phyloP scores from a whole-genome alignment of 2,888 invertebrate species.

The Diarsia brunnea region DNA sequence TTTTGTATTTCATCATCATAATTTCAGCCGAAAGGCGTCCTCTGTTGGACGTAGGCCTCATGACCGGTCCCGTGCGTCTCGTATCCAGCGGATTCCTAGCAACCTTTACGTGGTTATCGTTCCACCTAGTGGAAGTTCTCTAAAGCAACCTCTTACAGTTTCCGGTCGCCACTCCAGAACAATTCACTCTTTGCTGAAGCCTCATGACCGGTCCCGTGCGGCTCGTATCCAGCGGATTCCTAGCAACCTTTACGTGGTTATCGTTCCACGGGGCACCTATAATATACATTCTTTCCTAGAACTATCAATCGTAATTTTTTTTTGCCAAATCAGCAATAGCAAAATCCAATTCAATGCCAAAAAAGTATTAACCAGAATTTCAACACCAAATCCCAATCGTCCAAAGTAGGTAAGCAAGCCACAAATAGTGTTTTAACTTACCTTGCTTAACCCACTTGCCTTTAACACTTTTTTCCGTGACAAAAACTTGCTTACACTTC shows the following conservation, averaged over 20 bases:
- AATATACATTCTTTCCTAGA: not conserved
- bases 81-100: too few species aligned
- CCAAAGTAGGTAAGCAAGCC: slow-evolving; percentile 42
- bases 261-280: not conserved
- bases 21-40: too few species aligned
- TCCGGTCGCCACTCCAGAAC: not conserved
- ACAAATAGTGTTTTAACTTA: slow-evolving; percentile 51
- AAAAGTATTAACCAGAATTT: slow-evolving; percentile 10
- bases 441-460: slow-evolving; percentile 65
- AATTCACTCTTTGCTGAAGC: not conserved
- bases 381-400: slow-evolving; percentile 41
- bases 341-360: not conserved
- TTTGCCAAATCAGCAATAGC: not conserved
- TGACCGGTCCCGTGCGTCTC: too few species aligned
- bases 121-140: too few species aligned
- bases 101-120: too few species aligned
- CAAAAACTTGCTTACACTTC: slow-evolving; percentile 48
- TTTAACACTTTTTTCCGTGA: slow-evolving; percentile 62
- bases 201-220: too few species aligned
- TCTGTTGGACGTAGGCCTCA: too few species aligned
- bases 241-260: too few species aligned
- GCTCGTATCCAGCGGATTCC: too few species aligned
- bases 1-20: not conserved
- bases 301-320: not conserved
- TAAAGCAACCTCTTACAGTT: too few species aligned